A percentile compares a stretch with the other conserved stretches of the same genome.
These are phyloP conservation scores for Cephonodes hylas DNA, from an alignment of 2,888 invertebrate species.

Conservation along the genomic window DNA sequence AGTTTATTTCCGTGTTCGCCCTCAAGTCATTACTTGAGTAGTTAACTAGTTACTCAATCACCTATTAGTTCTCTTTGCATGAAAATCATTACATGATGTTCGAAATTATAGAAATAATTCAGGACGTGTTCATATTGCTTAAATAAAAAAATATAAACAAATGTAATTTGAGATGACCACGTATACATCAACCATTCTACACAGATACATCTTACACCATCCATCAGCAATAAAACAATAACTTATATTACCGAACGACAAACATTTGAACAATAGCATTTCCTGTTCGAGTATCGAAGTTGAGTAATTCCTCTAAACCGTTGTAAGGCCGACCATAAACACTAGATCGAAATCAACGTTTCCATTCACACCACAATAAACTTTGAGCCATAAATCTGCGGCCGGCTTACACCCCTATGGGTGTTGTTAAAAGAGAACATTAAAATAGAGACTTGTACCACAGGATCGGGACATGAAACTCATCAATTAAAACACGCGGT, in stretches of 20 bases:
- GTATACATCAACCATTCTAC: neutral
- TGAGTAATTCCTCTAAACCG: neutral
- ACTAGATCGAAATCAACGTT: slow-evolving; percentile 48
- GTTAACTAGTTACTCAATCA: too few species aligned
- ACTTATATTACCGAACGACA: neutral
- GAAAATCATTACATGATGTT: too few species aligned
- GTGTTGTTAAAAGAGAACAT: slow-evolving; percentile 58
- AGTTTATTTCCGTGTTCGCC: too few species aligned
- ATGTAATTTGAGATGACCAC: too few species aligned
- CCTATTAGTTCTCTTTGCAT: too few species aligned
- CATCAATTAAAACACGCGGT: neutral
- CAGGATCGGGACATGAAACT: neutral
- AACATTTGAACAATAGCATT: neutral
- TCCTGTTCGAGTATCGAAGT: neutral
- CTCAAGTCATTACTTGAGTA: too few species aligned
- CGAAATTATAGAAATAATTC: too few species aligned
- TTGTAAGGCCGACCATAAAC: neutral
- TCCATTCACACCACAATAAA: slow-evolving; percentile 68
- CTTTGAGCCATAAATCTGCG: slow-evolving; percentile 51
- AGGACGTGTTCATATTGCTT: too few species aligned
- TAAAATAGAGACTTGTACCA: slow-evolving; percentile 18
- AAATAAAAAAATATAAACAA: too few species aligned
- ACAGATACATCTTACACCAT: neutral
- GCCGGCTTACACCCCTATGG: slow-evolving; percentile 42
- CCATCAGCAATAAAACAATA: neutral